phyloP scores from a whole-genome alignment of 2,113 vertebrate species.

The Anseranas semipalmata region DNA sequence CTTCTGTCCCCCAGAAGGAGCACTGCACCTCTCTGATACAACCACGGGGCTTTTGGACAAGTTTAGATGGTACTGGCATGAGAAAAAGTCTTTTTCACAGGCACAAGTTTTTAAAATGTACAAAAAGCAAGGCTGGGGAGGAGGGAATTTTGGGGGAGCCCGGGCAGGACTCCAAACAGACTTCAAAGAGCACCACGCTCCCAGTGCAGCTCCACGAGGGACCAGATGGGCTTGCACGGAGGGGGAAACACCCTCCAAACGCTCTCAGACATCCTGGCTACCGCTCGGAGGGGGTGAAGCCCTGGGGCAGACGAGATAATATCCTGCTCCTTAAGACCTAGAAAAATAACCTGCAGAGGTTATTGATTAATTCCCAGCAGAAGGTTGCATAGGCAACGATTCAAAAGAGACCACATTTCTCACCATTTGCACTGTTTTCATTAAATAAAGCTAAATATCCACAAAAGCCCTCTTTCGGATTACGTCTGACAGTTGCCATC shows the following conservation, averaged over 20 bases:
- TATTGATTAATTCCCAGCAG: conserved; percentile 4
- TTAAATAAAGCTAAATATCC: not conserved
- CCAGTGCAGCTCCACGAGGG: not conserved
- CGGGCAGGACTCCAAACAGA: conserved; percentile 58
- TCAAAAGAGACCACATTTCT: not conserved
- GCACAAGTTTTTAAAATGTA: not conserved
- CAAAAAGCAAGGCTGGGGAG: not conserved
- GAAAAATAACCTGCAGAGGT: conserved; percentile 8
- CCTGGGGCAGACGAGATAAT: not conserved
- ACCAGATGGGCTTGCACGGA: conserved; percentile 1
- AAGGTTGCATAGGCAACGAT: not conserved
- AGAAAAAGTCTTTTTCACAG: not conserved
- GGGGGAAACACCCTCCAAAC: not conserved
- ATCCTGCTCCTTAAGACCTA: conserved; percentile 6
- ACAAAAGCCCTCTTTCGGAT: not conserved
- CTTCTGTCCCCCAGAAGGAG: not conserved
- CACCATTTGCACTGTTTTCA: not conserved
- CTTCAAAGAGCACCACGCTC: conserved; percentile 36
- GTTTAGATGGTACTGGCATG: not conserved
- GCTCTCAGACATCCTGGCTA: conserved; percentile 43
- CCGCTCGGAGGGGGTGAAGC: not conserved
- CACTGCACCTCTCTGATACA: not conserved
- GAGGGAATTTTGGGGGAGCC: conserved; percentile 24
- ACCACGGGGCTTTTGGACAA: not conserved
- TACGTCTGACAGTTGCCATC: not conserved